Percentiles rank a stretch among this genome's conserved stretches.
These are phyloP conservation scores for Dermatemys mawii DNA, from an alignment of 2,113 vertebrate genomes.

Conservation along the genomic window DNA sequence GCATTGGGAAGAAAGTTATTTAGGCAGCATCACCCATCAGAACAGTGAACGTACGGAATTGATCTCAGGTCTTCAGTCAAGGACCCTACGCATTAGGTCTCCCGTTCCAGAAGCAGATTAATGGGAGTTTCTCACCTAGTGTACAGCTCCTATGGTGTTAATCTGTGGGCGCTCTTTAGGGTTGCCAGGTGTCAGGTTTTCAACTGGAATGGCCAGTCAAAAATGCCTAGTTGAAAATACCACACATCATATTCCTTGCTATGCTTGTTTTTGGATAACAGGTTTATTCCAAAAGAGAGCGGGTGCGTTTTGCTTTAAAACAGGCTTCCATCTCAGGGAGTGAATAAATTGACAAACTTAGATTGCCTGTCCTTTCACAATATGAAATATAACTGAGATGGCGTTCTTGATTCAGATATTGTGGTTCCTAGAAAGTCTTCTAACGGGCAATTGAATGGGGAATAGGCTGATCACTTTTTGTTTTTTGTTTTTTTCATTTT, in stretches of 20 bases:
- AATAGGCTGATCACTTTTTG: neutral
- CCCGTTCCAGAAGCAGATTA: neutral
- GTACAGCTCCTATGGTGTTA: neutral
- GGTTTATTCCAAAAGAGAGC: fast-evolving
- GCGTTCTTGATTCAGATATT: fast-evolving
- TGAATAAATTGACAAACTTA: neutral
- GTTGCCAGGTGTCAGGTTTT: too few species aligned
- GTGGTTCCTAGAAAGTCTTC: neutral
- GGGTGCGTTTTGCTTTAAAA: neutral
- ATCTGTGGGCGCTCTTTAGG: neutral
- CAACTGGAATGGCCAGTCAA: too few species aligned
- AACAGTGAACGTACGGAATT: too few species aligned
- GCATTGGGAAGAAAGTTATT: too few species aligned
- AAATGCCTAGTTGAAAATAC: too few species aligned
- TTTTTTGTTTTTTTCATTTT: neutral
- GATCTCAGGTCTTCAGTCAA: too few species aligned
- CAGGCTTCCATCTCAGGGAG: neutral
- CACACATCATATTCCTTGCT: neutral
- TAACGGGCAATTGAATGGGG: neutral
- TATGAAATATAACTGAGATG: neutral
- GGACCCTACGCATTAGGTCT: neutral
- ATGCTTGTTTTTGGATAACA: neutral
- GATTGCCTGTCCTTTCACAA: neutral
- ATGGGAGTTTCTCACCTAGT: neutral
- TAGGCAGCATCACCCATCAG: too few species aligned